Base-by-base conservation (phyloP, 2,888 invertebrate species). In the Spilosoma lubricipeda region DNA sequence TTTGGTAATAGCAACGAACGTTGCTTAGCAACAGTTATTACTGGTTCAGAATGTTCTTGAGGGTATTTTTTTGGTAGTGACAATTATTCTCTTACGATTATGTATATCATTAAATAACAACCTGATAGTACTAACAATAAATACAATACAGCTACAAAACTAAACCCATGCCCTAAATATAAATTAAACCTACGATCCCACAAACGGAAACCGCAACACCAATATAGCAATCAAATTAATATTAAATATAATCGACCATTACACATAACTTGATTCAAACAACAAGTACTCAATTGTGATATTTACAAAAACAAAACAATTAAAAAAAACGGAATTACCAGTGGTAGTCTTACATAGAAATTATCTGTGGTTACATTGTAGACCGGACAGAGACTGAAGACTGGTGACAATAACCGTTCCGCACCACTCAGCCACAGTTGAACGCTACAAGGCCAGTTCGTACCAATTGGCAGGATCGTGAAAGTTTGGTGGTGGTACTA, bases 371-470 rank as follows among this genome's bases (percentile, higher is more conserved):
- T 45, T 45, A 63, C 30, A 63, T 63, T 63, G 30, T 63, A 30
- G 63, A 63, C 63, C 30, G 30, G 63, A 30, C 15, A 42, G 30
- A 68, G 36, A 23, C 23, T n/a, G 7, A 3, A 39, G 15, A 42
- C 56, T 11, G 63, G 45, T 27, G 85, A 67, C 85, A 77, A 81
- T 77, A 84, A 85, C 83, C 81, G 81, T 73, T 72, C 71, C 65
- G 72, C 67, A 56, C 73, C 74, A 70, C 18, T 15, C 45, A 45
- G 15, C 18, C 45, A 48, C 76, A 52, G 71, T 78, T 84, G 85
- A 85, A 85, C 85, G 77, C 72, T 73, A 63, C 85, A 81, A 84
- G 85, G 85, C 72, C 79, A 67, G 33, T 67, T 74, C 71, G 48
- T 30, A 33, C n/a, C 67, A 48, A 67, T 71, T 74, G 71, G 18